phyloP scores from a whole-genome alignment of 2,888 invertebrate genomes.

The Scaptomyza parva region DNA sequence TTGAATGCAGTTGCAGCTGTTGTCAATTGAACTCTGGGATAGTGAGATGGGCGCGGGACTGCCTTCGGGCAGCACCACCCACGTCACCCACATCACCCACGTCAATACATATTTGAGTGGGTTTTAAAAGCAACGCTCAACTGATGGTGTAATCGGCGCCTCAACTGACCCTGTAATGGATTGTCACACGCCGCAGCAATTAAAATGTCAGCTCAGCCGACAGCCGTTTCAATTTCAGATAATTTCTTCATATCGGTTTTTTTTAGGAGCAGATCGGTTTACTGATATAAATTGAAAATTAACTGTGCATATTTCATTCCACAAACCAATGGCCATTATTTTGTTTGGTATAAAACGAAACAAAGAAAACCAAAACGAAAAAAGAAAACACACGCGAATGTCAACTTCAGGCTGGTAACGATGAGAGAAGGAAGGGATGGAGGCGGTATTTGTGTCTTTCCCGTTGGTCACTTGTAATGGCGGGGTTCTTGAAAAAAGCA shows the following conservation, averaged over 20 bases:
- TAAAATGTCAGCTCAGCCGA: slow-evolving; percentile 64
- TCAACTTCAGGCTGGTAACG: slow-evolving; percentile 31
- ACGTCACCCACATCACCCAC: slow-evolving; percentile 24
- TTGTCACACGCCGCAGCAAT: slow-evolving; percentile 73
- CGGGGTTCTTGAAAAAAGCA: slow-evolving; percentile 46
- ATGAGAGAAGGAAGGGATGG: background rate
- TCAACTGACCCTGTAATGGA: slow-evolving; percentile 69
- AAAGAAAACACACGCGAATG: slow-evolving; percentile 21
- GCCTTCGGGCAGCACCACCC: slow-evolving; percentile 12
- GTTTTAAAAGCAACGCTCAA: slow-evolving; percentile 64
- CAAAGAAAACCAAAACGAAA: slow-evolving; percentile 8
- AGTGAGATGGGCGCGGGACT: slow-evolving; percentile 13
- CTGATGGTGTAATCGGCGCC: slow-evolving; percentile 32
- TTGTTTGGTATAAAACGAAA: slow-evolving; percentile 2
- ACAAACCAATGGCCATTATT: slow-evolving; percentile 59
- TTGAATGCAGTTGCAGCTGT: slow-evolving; percentile 71
- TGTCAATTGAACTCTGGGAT: slow-evolving; percentile 55
- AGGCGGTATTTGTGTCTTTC: background rate
- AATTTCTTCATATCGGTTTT: slow-evolving; percentile 22
- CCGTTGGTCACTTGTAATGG: slow-evolving; percentile 49
- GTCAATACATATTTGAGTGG: slow-evolving; percentile 68
- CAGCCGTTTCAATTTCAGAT: slow-evolving; percentile 40
- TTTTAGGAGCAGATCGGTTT: slow-evolving; percentile 21
- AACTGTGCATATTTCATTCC: slow-evolving; percentile 70
- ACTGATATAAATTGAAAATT: slow-evolving; percentile 60